Base-by-base conservation (phyloP, 2,113 vertebrate species). In the Siphamia tubifer region DNA sequence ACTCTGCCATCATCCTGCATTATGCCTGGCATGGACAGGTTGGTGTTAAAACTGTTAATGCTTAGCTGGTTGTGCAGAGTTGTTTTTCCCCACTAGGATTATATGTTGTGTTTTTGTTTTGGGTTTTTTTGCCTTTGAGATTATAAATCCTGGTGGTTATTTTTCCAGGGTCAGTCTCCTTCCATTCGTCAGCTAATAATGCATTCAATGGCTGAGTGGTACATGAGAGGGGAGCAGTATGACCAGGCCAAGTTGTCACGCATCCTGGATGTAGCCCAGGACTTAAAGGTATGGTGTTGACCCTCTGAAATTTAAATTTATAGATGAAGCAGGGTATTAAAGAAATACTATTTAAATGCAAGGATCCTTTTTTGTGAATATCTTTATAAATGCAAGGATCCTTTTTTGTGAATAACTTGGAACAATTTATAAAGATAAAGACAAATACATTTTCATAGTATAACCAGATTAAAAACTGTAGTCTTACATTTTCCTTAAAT, bases 121-220 rank as follows among this genome's bases (percentile, higher is more conserved):
- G n/a, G n/a, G n/a, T n/a, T n/a, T n/a, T 17, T 39, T 15, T 4
- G 10, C 3, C 0, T 17, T 3, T 20, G 15, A 52, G 21, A 34
- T 44, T 6, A 60, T 20, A 15, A 19, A 49, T 42, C 16, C 49
- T 49, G 38, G 13, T 36, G 9, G 3, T 55, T 52, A 5, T 23
- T 25, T 25, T 65, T 77, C 8, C 68, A 99, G 98, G 98, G 98
- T 72, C 97, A 99, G 89, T 99, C 98, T 90, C 98, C 98, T 57
- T 98, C 97, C 15, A 99, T 99, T 83, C 97, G 98, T 68, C 97
- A 99, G 89, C 93, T 99, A 32, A 99, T 99, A 84, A 99, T 99
- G 96, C 98, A 98, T 90, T 98, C 98, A 0, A 99, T 99, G 98
- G 98, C 98, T 52, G 98, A 99, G 82, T 99, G 98, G 98, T 99